Conservation (phyloP, 2,888 invertebrate genomes). For the Thymelicus sylvestris region DNA sequence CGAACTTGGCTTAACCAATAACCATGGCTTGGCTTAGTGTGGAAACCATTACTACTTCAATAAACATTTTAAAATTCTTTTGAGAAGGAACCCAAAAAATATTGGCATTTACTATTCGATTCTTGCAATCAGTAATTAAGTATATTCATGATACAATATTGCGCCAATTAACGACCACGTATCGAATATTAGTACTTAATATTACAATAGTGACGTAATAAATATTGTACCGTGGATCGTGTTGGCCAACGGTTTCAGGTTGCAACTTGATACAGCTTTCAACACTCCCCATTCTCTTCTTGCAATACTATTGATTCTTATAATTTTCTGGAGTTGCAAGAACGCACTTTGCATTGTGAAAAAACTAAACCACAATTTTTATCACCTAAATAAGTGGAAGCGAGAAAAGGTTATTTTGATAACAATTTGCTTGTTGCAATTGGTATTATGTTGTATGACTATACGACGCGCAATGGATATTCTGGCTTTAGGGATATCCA, state of each 20-base stretch:
- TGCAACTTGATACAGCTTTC: conserved; percentile 31
- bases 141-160: neutral
- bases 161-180: neutral
- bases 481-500: too few species aligned
- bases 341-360: conserved; percentile 24
- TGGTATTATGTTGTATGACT: too few species aligned
- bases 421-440: neutral
- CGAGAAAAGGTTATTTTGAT: neutral
- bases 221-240: conserved; percentile 8
- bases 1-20: too few species aligned
- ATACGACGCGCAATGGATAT: too few species aligned
- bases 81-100: neutral
- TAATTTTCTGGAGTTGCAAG: conserved; percentile 19
- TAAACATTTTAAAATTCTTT: too few species aligned
- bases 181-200: conserved; percentile 4
- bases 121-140: neutral
- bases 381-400: conserved; percentile 11
- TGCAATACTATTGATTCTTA: conserved; percentile 37
- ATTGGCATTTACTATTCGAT: neutral
- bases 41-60: too few species aligned
- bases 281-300: conserved; percentile 40
- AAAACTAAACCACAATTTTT: conserved; percentile 27
- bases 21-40: too few species aligned
- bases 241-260: conserved; percentile 22
- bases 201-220: conserved; percentile 30